Evolutionary conservation across 35 echinoderm and acorn worm genomes (phyloP).

Genomic region (Heliocidaris tuberculata): DNA sequence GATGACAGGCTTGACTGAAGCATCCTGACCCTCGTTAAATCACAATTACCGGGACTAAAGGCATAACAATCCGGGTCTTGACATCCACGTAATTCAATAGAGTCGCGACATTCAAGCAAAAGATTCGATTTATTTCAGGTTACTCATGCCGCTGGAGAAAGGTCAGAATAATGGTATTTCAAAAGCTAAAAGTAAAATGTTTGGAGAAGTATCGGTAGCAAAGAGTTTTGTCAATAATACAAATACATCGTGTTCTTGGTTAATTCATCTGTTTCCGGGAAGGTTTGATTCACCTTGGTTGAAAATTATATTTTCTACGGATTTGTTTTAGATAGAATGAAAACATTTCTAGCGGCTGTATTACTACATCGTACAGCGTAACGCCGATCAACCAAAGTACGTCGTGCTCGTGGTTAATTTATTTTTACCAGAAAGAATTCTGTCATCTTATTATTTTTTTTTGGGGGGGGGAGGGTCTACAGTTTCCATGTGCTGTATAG

Average conservation of each 20-base stretch:
- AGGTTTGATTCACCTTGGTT: neutral
- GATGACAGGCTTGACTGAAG: neutral
- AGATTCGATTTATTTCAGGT: neutral
- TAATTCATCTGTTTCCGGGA: neutral
- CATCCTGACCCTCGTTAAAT: neutral
- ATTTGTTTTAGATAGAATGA: neutral
- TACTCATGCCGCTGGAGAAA: neutral
- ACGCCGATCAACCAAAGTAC: too few relatives aligned
- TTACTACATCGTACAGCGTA: too few relatives aligned
- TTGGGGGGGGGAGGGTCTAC: too few relatives aligned
- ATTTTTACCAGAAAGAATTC: too few relatives aligned
- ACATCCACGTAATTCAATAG: neutral
- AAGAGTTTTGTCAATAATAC: too few relatives aligned
- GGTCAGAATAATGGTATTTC: neutral
- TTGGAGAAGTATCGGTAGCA: too few relatives aligned
- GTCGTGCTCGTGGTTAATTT: too few relatives aligned
- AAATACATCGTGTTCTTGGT: neutral
- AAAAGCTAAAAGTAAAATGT: neutral
- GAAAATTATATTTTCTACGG: neutral
- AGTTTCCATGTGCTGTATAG: too few relatives aligned
- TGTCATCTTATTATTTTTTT: too few relatives aligned
- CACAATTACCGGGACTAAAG: conserved; percentile 10
- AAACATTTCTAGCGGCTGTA: neutral
- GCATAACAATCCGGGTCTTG: neutral
- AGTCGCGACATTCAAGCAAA: neutral